These are phyloP conservation scores for Hucho hucho DNA, from an alignment of 2,113 vertebrate species.

Conservation along the genomic window DNA sequence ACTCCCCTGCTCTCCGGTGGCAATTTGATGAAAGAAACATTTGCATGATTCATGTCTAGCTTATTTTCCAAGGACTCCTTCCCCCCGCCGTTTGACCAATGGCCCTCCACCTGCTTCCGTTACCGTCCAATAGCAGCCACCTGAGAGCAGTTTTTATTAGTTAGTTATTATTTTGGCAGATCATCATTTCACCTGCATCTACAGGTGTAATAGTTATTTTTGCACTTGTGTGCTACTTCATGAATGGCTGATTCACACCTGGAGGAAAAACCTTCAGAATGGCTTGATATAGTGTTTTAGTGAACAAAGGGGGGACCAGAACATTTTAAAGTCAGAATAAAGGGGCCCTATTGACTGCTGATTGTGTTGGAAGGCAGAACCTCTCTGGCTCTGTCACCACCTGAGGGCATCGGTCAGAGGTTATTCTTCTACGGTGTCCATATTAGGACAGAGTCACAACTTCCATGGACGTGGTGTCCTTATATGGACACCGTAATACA, in stretches of 20 bases:
- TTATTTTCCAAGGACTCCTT: slow-evolving; percentile 17
- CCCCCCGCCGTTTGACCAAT: slow-evolving; percentile 13
- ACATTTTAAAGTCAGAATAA: not conserved
- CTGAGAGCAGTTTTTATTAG: not conserved
- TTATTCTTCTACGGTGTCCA: too few relatives aligned
- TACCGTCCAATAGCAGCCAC: not conserved
- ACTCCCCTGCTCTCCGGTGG: slow-evolving; percentile 6
- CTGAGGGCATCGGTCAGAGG: not conserved
- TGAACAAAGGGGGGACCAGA: not conserved
- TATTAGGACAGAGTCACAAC: too few relatives aligned
- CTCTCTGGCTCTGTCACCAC: not conserved
- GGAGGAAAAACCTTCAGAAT: not conserved
- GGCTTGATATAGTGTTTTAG: not conserved
- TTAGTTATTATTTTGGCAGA: slow-evolving; percentile 17
- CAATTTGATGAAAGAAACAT: slow-evolving; percentile 44
- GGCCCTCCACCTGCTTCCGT: not conserved
- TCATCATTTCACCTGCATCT: not conserved
- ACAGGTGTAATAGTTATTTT: too few relatives aligned
- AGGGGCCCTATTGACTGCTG: not conserved
- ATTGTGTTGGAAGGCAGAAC: not conserved
- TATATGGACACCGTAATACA: too few relatives aligned
- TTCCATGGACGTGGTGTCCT: too few relatives aligned
- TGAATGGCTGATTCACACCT: not conserved
- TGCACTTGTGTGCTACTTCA: not conserved
- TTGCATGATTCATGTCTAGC: slow-evolving; percentile 36